Percentiles rank a stretch among this genome's conserved stretches.
Evolutionary conservation across 2,888 invertebrate species (phyloP).

Genomic region (Clitarchus hookeri): DNA sequence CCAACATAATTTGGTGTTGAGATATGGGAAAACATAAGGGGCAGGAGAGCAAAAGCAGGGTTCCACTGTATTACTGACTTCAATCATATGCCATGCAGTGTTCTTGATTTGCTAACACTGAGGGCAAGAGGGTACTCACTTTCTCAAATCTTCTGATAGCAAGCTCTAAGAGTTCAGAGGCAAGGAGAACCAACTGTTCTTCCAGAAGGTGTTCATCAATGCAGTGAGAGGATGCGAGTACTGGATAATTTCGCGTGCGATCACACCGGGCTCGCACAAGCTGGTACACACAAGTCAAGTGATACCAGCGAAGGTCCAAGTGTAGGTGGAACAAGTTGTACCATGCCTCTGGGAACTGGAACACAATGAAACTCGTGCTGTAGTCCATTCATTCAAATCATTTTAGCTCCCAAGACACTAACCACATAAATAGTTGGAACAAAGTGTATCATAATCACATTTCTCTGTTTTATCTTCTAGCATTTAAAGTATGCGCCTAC

Average conservation of each 20-base stretch:
- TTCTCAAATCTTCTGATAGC: slow-evolving; percentile 34
- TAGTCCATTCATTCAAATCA: too few species aligned
- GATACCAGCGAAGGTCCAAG: slow-evolving; percentile 57
- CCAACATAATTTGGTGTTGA: too few species aligned
- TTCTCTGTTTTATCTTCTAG: too few species aligned
- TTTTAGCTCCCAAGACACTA: too few species aligned
- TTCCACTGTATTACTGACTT: too few species aligned
- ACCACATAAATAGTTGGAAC: too few species aligned
- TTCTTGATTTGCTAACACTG: too few species aligned
- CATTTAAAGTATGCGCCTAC: too few species aligned
- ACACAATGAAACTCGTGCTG: not conserved
- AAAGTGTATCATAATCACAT: too few species aligned
- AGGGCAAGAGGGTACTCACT: not conserved
- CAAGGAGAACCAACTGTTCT: slow-evolving; percentile 29
- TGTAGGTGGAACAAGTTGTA: slow-evolving; percentile 59
- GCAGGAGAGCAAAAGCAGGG: too few species aligned
- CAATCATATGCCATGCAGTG: too few species aligned
- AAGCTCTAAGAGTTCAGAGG: slow-evolving; percentile 32
- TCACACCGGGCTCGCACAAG: not conserved
- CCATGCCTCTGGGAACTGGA: slow-evolving; percentile 55
- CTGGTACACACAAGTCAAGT: slow-evolving; percentile 48
- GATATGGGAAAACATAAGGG: too few species aligned
- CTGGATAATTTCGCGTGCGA: not conserved
- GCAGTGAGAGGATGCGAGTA: not conserved
- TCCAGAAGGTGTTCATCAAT: slow-evolving; percentile 23